phyloP scores from a whole-genome alignment of 2,113 vertebrate species.

The Psammodynastes pulverulentus region DNA sequence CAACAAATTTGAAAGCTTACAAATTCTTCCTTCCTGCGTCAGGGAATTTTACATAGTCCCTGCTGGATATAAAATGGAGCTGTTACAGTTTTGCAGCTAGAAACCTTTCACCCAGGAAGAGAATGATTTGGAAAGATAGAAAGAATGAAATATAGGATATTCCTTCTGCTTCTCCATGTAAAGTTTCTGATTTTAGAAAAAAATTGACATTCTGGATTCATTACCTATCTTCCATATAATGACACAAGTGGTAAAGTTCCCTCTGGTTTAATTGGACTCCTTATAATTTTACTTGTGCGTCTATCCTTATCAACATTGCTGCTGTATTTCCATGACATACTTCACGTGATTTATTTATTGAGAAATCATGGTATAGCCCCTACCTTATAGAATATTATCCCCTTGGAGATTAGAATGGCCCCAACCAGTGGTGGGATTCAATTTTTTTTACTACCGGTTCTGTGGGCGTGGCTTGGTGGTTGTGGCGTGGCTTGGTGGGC shows the following conservation, averaged over 20 bases:
- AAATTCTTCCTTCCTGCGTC: neutral
- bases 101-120: neutral
- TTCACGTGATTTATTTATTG: neutral
- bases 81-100: neutral
- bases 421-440: too few relatives aligned
- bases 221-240: neutral
- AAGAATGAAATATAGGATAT: neutral
- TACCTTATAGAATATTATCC: neutral
- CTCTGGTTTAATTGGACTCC: neutral
- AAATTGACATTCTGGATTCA: neutral
- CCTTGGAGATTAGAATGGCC: neutral
- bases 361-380: neutral
- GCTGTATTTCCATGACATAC: neutral
- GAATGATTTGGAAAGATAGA: neutral
- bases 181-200: neutral
- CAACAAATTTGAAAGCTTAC: neutral
- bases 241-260: neutral
- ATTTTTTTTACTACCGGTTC: too few relatives aligned
- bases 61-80: neutral
- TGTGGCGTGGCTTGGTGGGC: too few relatives aligned
- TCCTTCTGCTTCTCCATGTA: neutral
- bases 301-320: neutral
- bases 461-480: too few relatives aligned
- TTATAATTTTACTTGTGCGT: neutral
- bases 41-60: neutral